Conservation (phyloP, 2,113 vertebrate genomes). For the Eleginops maclovinus region DNA sequence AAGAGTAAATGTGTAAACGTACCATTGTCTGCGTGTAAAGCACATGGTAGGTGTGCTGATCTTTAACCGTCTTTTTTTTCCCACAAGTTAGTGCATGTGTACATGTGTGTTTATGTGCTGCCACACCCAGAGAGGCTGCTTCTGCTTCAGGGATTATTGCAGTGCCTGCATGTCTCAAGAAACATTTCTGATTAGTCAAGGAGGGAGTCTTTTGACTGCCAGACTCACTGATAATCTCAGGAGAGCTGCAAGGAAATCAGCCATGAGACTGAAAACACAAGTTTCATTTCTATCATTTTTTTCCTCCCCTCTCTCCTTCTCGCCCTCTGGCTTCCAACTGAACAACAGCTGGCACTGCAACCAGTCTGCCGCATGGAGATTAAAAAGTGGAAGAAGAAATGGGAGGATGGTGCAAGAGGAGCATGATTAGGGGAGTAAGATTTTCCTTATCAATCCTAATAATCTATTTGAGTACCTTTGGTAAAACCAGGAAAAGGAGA, state of each 20-base stretch:
- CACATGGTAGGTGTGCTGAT: constrained; percentile 6
- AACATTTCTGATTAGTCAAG: constrained; percentile 56
- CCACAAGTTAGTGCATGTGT: constrained; percentile 10
- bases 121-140: constrained; percentile 47
- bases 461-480: background rate
- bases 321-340: constrained; percentile 59
- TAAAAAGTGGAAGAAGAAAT: constrained; percentile 48
- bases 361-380: constrained; percentile 51
- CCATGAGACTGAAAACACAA: constrained; percentile 74
- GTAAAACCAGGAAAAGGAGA: background rate
- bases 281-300: constrained; percentile 59
- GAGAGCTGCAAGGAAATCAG: constrained; percentile 65
- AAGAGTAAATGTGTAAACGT: background rate
- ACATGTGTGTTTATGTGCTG: constrained; percentile 30
- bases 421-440: background rate
- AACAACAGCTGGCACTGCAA: constrained; percentile 62
- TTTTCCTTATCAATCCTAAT: background rate
- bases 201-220: constrained; percentile 62
- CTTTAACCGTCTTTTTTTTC: background rate
- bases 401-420: constrained; percentile 22
- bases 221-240: constrained; percentile 68
- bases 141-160: constrained; percentile 38
- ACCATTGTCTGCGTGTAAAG: background rate
- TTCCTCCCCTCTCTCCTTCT: constrained; percentile 41
- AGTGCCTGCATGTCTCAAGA: constrained; percentile 41